phyloP scores from a whole-genome alignment of 2,888 invertebrate genomes.

The Invenusta paracnida region DNA sequence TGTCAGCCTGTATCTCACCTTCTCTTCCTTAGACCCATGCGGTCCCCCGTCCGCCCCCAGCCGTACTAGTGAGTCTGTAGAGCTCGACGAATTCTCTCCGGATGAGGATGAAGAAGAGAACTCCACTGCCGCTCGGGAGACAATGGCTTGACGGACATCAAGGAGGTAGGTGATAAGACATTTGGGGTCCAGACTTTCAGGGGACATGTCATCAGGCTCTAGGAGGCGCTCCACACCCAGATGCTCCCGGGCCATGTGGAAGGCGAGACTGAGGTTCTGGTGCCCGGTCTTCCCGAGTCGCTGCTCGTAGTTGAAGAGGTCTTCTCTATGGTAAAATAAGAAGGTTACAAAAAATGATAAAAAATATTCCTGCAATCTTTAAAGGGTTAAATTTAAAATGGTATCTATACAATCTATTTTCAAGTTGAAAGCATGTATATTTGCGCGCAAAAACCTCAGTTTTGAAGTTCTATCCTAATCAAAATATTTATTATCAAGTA shows the following conservation, averaged over 20 bases:
- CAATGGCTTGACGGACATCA: background rate
- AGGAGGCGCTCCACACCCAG: slow-evolving; percentile 87
- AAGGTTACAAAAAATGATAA: too few species aligned
- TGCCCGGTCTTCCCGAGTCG: slow-evolving; percentile 89
- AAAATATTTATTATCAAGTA: too few species aligned
- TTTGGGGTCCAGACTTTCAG: background rate
- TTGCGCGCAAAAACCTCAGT: too few species aligned
- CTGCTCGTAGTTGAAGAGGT: slow-evolving; percentile 74
- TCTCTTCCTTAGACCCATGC: too few species aligned
- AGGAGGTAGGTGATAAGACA: background rate
- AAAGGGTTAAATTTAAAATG: too few species aligned
- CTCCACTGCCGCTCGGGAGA: background rate
- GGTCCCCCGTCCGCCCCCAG: too few species aligned
- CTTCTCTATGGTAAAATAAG: slow-evolving; percentile 65
- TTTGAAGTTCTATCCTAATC: too few species aligned
- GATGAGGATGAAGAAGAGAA: background rate
- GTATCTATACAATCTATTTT: too few species aligned
- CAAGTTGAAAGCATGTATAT: too few species aligned
- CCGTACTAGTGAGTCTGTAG: background rate
- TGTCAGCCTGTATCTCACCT: too few species aligned
- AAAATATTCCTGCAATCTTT: too few species aligned
- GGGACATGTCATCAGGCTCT: slow-evolving; percentile 78
- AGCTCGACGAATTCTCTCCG: background rate
- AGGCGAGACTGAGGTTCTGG: slow-evolving; percentile 92
- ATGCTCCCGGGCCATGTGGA: slow-evolving; percentile 94